Evolutionary conservation across 2,888 invertebrate genomes (phyloP), one percentile per base, ranked within the genome.

Genomic region (Cloeon dipterum): DNA sequence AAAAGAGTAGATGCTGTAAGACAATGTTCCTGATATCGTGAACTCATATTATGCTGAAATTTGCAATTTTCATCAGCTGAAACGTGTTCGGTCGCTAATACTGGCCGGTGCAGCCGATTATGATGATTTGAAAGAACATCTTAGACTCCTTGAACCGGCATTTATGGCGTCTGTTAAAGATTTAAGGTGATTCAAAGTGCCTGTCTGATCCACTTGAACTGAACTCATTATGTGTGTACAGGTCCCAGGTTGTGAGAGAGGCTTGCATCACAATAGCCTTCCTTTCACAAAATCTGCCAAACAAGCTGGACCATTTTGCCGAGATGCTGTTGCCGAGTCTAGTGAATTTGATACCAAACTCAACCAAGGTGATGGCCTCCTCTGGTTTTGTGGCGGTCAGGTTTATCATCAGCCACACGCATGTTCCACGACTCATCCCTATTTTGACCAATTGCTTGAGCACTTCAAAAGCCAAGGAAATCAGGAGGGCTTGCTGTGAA

Each of bases 201-300:
- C n/a, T n/a, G n/a, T n/a, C n/a, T n/a, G n/a, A n/a, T n/a, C n/a
- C n/a, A n/a, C n/a, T n/a, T n/a, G n/a, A n/a, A n/a, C n/a, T n/a
- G n/a, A n/a, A n/a, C n/a, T n/a, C n/a, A n/a, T n/a, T n/a, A n/a
- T n/a, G n/a, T n/a, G 43, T 42, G n/a, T n/a, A 42, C 34, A 47
- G 56, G 50, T 96, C 94, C 46, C 82, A 83, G 61, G 85, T 94
- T 41, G 93, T 93, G 1, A 68, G 96, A 34, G 98, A 98, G 56
- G 86, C 88, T 2, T 94, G 93, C 52, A 79, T 94, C 41, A 88
- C 93, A 1, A 74, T 94, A 47, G 88, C 93, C 26, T 91, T 75
- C 61, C 68, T 93, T 61, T 75, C 89, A 35, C 83, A 88, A 57
- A 70, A 73, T 36, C 55, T 96, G 37, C 74, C 76, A 40, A 73